Base-by-base conservation (phyloP, 2,113 vertebrate genomes). In the Copsychus sechellarum region DNA sequence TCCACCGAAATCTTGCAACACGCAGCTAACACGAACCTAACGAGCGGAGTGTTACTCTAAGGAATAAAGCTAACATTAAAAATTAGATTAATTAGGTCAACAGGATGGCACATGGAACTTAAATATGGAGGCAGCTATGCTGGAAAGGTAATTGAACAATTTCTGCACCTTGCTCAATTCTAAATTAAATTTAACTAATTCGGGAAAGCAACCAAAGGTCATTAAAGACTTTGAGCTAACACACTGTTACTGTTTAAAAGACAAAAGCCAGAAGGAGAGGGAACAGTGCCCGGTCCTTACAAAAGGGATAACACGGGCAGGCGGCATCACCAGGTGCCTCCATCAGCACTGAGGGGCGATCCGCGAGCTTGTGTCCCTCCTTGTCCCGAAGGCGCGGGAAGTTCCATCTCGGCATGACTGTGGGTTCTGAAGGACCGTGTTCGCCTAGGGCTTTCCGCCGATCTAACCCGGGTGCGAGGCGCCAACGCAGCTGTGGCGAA, bases 321-420 rank as follows among this genome's bases (percentile, higher is more conserved):
- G 50, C 2, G 4, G 53, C 50, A 13, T 5, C 8, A 7, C 24
- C 2, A 1, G 1, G 58, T 17, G 38, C 48, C 43, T 34, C 14
- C 8, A 12, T 2, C 33, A 4, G 65, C 67, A 0, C 3, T 4
- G 33, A 1, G 60, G 2, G 61, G 33, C 3, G 7, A 11, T 0
- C 6, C 0, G 25, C 4, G 14, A 76, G 42, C 51, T 3, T 0
- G 31, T 0, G 29, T 1, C 17, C 5, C 28, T 33, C 38, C 43
- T 2, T 2, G 26, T 16, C 33, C 42, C 17, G 4, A 6, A 24
- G 45, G 23, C 2, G 23, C 29, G 4, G 72, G 6, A 56, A 64
- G 8, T 56, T 82, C 22, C 14, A 3, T 3, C 34, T 6, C 1
- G 28, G 16, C 31, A 38, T 4, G 14, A 15, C 19, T 0, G 57